A percentile compares a stretch with the other conserved stretches of the same genome.
Conservation (phyloP, 2,797 vertebrate species). For the Gallinago stenura region DNA sequence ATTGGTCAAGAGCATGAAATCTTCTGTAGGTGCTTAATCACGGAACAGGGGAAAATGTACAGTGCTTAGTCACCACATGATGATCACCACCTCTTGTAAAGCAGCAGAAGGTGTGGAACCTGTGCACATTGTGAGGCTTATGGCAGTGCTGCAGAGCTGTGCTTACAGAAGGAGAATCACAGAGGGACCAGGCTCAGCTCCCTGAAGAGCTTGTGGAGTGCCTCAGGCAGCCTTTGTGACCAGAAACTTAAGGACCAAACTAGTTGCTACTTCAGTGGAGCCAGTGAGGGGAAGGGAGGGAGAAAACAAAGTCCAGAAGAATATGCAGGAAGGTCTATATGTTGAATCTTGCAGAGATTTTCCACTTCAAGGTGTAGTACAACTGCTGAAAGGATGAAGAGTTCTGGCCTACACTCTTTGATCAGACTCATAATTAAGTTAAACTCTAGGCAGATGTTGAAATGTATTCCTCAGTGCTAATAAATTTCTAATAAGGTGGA, state of each 20-base stretch:
- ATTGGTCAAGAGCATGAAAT: not conserved
- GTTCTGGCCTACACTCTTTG: not conserved
- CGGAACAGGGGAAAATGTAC: not conserved
- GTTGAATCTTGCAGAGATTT: not conserved
- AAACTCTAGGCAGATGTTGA: not conserved
- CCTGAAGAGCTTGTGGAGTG: not conserved
- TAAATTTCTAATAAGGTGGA: constrained; percentile 37
- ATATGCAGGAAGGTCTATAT: not conserved
- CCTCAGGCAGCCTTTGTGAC: not conserved
- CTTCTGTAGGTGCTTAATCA: not conserved
- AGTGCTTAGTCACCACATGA: not conserved
- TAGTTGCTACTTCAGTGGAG: not conserved
- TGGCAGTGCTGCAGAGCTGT: not conserved
- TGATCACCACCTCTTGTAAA: not conserved
- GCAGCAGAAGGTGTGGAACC: not conserved
- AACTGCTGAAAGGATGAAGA: not conserved
- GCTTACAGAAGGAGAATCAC: not conserved
- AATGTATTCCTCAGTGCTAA: constrained; percentile 8
- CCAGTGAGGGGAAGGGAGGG: not conserved
- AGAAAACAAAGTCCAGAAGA: not conserved
- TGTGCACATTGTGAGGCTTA: not conserved
- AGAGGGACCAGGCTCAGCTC: not conserved
- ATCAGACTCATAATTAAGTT: constrained; percentile 7
- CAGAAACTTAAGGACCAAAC: not conserved
- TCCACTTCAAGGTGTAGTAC: not conserved